Conservation (phyloP, 1,140 invertebrate genomes). For the Caerostris extrusa region DNA sequence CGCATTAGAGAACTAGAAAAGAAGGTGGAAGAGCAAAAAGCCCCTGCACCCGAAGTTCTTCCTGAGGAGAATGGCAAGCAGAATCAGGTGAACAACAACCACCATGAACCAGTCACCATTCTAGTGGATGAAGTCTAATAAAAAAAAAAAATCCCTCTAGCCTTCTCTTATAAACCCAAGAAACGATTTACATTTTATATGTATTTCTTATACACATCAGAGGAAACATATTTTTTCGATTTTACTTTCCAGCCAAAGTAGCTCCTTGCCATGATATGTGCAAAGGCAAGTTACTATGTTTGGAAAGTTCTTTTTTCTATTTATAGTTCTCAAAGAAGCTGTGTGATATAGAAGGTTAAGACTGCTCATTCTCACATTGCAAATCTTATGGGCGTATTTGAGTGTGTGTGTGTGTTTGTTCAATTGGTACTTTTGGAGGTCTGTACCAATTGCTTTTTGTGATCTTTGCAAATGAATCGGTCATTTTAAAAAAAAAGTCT, state of each 20-base stretch:
- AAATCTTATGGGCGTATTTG: background rate
- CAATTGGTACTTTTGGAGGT: background rate
- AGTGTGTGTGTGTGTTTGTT: constrained; percentile 13
- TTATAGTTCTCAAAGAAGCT: constrained; percentile 61
- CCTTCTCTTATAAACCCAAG: background rate
- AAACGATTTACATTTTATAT: constrained; percentile 45
- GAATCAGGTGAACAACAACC: constrained; percentile 75
- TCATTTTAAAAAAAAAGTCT: constrained; percentile 22
- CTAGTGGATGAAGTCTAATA: constrained; percentile 69
- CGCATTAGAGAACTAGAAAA: constrained; percentile 89
- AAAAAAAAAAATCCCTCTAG: background rate
- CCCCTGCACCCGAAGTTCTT: background rate
- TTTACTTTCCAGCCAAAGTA: constrained; percentile 60
- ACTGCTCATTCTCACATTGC: constrained; percentile 43
- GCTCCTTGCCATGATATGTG: constrained; percentile 11
- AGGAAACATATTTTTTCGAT: background rate
- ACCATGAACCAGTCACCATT: constrained; percentile 62
- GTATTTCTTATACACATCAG: constrained; percentile 32
- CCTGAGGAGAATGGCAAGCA: constrained; percentile 58
- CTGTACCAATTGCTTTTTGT: constrained; percentile 7
- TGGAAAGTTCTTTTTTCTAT: constrained; percentile 62
- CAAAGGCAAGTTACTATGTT: constrained; percentile 53
- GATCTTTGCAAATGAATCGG: constrained; percentile 17
- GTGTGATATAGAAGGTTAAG: constrained; percentile 66
- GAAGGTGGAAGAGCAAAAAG: constrained; percentile 77